These are phyloP conservation scores for Papilio polyxenes DNA, from an alignment of 1,140 invertebrate genomes.

Conservation along the genomic window DNA sequence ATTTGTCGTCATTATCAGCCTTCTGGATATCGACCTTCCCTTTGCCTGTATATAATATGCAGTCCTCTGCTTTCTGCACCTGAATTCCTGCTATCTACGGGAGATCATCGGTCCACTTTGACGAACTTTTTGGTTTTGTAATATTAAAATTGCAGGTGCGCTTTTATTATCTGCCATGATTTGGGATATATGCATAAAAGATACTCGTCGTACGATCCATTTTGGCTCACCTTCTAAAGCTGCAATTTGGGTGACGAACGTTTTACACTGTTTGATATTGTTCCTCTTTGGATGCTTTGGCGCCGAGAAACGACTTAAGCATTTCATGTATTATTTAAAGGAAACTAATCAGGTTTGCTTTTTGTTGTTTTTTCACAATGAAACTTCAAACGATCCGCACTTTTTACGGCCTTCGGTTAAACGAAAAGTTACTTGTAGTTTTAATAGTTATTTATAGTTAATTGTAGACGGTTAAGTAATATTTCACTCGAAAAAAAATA, in stretches of 20 bases:
- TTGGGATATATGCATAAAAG: background rate
- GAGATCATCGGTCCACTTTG: background rate
- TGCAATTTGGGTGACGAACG: background rate
- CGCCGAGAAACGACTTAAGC: background rate
- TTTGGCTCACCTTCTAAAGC: background rate
- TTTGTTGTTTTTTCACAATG: too few species aligned
- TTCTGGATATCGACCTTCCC: too few species aligned
- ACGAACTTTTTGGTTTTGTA: too few species aligned
- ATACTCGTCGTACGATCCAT: background rate
- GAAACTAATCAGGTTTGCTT: conserved; percentile 1
- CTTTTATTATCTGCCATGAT: background rate
- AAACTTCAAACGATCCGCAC: too few species aligned
- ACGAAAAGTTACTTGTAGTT: background rate
- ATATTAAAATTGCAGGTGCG: background rate
- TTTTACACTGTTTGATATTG: background rate
- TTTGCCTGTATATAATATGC: too few species aligned
- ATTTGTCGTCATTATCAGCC: too few species aligned
- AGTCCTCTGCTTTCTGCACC: background rate
- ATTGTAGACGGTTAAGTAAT: too few species aligned
- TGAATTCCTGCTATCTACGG: background rate
- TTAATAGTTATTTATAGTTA: background rate
- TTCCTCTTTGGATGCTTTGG: background rate
- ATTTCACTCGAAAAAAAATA: too few species aligned
- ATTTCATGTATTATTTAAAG: background rate
- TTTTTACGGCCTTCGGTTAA: background rate